These are phyloP conservation scores for Lophotis ruficrista DNA, from an alignment of 2,113 vertebrate genomes.

Conservation along the genomic window DNA sequence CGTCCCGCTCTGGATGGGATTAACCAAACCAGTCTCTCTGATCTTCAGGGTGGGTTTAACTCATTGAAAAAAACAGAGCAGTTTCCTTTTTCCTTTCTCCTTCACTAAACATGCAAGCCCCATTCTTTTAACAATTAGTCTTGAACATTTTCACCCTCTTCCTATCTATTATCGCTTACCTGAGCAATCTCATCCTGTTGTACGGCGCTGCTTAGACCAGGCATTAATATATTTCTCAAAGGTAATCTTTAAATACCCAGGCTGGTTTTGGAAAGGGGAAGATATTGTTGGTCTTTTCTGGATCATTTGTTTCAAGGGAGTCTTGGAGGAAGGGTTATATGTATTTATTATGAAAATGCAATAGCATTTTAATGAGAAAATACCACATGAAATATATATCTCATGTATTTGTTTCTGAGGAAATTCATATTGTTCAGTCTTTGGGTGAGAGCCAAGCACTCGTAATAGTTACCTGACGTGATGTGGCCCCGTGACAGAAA, in stretches of 20 bases:
- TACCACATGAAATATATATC: not conserved
- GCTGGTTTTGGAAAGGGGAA: not conserved
- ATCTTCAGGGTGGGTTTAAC: not conserved
- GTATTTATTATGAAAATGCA: constrained; percentile 28
- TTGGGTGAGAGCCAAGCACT: constrained; percentile 38
- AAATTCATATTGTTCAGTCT: constrained; percentile 49
- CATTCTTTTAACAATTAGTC: not conserved
- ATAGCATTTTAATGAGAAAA: constrained; percentile 29
- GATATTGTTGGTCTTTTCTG: not conserved
- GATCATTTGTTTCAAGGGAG: constrained; percentile 19
- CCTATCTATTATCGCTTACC: not conserved
- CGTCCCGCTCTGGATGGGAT: not conserved
- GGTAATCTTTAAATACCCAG: constrained; percentile 12
- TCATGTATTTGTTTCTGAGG: not conserved
- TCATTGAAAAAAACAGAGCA: not conserved
- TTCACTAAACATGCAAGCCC: not conserved
- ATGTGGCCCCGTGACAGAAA: constrained; percentile 56
- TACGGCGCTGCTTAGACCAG: not conserved
- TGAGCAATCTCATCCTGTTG: not conserved
- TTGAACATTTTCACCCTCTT: not conserved
- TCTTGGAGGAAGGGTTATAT: not conserved
- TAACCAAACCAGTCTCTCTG: not conserved
- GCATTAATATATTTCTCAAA: constrained; percentile 1
- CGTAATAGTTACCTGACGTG: constrained; percentile 49
- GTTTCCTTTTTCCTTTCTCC: not conserved